Evolutionary conservation across 2,888 invertebrate genomes (phyloP).

Genomic region (Gymnoscelis rufifasciata): DNA sequence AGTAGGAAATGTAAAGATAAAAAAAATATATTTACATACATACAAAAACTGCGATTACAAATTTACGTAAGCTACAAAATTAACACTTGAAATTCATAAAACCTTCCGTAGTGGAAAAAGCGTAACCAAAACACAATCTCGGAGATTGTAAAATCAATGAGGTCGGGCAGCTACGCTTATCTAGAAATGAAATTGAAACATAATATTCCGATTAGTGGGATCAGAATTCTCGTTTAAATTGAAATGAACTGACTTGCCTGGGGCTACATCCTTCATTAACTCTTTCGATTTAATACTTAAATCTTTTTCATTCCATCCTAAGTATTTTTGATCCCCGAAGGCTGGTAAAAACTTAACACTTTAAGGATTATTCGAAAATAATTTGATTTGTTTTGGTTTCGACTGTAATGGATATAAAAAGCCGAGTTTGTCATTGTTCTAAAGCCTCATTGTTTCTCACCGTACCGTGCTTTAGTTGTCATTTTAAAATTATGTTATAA

Average conservation of each 20-base stretch:
- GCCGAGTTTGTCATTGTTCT: not conserved
- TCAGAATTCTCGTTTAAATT: slow-evolving; percentile 53
- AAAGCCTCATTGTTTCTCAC: not conserved
- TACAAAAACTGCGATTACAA: too few species aligned
- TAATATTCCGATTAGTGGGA: slow-evolving; percentile 66
- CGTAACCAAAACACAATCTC: not conserved
- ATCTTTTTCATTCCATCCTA: slow-evolving; percentile 37
- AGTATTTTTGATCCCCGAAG: slow-evolving; percentile 23
- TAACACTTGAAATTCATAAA: too few species aligned
- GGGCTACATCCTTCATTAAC: slow-evolving; percentile 61
- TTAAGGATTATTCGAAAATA: slow-evolving; percentile 21
- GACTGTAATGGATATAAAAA: slow-evolving; percentile 30
- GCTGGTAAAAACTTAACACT: slow-evolving; percentile 25
- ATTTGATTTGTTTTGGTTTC: slow-evolving; percentile 11
- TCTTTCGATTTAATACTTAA: slow-evolving; percentile 56
- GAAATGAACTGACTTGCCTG: slow-evolving; percentile 52
- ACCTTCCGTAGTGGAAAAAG: not conserved
- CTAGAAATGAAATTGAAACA: slow-evolving; percentile 53
- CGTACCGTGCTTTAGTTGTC: too few species aligned
- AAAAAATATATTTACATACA: too few species aligned
- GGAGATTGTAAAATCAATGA: slow-evolving; percentile 26
- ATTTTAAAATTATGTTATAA: too few species aligned
- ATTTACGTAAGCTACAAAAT: too few species aligned
- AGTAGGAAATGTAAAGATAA: too few species aligned
- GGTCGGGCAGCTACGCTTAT: slow-evolving; percentile 28